Conservation (phyloP, 2,888 invertebrate genomes). For the Eledona agricola region DNA sequence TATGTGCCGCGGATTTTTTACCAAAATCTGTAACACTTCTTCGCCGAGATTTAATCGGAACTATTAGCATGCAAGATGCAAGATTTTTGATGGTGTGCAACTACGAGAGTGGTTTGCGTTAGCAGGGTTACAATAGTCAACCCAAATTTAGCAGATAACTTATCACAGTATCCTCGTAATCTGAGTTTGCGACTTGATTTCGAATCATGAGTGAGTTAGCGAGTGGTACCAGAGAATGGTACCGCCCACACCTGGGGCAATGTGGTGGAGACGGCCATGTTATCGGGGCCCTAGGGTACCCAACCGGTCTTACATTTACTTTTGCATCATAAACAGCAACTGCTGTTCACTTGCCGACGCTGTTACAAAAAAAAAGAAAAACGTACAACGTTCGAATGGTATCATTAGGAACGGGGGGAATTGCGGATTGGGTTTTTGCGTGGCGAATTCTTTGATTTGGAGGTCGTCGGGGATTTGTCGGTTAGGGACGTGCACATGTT, state of each 20-base stretch:
- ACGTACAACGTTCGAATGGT: slow-evolving; percentile 22
- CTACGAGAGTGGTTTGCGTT: no score
- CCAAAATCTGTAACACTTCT: slow-evolving; percentile 13
- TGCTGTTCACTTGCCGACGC: slow-evolving; percentile 37
- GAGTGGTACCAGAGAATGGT: slow-evolving; percentile 41
- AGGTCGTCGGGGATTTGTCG: slow-evolving; percentile 8
- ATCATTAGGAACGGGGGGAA: slow-evolving; percentile 28
- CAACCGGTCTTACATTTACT: slow-evolving; percentile 47
- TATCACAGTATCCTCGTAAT: not conserved
- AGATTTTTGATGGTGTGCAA: no score
- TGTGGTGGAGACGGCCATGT: slow-evolving; percentile 51
- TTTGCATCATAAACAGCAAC: slow-evolving; percentile 40
- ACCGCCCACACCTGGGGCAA: slow-evolving; percentile 51
- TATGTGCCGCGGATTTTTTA: slow-evolving; percentile 30
- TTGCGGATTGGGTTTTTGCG: slow-evolving; percentile 13
- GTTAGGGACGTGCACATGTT: slow-evolving; percentile 7
- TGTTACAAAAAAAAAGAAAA: slow-evolving; percentile 16
- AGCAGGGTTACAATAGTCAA: no score
- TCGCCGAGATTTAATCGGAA: not conserved
- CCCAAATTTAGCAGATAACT: not conserved
- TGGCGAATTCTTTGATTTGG: slow-evolving; percentile 19
- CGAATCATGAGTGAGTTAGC: slow-evolving; percentile 24
- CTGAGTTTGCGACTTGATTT: slow-evolving; percentile 24
- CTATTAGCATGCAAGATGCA: not conserved
- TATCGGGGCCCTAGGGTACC: slow-evolving; percentile 39